Evolutionary conservation across 2,797 vertebrate species (phyloP).

Genomic region (Channallabes apus): DNA sequence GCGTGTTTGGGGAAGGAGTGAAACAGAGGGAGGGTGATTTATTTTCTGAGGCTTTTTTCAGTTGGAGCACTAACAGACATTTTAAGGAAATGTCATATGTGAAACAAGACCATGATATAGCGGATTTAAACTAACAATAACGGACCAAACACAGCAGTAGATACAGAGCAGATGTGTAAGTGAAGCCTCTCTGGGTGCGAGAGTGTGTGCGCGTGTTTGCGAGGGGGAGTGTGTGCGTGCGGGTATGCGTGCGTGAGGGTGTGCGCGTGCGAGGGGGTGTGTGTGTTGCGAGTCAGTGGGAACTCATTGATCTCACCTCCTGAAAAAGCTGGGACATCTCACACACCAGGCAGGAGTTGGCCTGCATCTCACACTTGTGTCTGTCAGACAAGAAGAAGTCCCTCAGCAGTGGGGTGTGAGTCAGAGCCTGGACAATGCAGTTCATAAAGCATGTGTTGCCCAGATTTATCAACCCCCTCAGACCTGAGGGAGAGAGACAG

Average conservation of each 20-base stretch:
- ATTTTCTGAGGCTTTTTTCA: too few species aligned
- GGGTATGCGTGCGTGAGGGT: too few species aligned
- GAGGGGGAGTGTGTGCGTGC: too few species aligned
- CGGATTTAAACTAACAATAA: not conserved
- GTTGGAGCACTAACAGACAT: too few species aligned
- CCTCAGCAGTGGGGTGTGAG: constrained; percentile 94
- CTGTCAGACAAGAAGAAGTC: constrained; percentile 91
- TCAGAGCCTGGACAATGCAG: constrained; percentile 98
- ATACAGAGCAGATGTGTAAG: not conserved
- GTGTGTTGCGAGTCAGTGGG: not conserved
- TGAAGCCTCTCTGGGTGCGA: not conserved
- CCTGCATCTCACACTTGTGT: constrained; percentile 90
- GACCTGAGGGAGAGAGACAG: constrained; percentile 65
- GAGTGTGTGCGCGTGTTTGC: too few species aligned
- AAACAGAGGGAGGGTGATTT: too few species aligned
- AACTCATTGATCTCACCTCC: constrained; percentile 71
- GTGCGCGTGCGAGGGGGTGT: too few species aligned
- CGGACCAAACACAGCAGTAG: not conserved
- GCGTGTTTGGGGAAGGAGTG: too few species aligned
- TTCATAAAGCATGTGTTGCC: constrained; percentile 99
- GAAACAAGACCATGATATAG: too few species aligned
- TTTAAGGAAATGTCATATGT: too few species aligned
- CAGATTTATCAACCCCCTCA: constrained; percentile 90
- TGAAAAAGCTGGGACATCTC: constrained; percentile 91
- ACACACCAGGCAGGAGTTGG: constrained; percentile 87